phyloP scores from a whole-genome alignment of 2,888 invertebrate species.

The Ommatoiulus sabulosus region DNA sequence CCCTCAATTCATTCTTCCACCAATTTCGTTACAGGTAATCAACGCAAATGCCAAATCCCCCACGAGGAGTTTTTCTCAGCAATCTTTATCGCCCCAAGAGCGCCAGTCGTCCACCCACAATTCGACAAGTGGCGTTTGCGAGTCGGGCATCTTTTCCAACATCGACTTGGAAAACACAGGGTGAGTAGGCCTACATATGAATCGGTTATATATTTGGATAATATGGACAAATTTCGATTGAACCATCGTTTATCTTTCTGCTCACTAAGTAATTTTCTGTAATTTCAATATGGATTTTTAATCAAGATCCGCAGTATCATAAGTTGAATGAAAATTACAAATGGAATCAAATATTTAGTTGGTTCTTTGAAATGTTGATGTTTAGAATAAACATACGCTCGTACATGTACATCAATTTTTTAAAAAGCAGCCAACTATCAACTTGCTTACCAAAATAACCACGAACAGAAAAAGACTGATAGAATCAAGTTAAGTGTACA shows the following conservation, averaged over 20 bases:
- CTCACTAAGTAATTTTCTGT: no score
- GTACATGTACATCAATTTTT: no score
- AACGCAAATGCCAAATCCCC: background rate
- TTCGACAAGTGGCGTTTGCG: slow-evolving; percentile 45
- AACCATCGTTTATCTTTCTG: background rate
- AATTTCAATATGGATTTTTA: no score
- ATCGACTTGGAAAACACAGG: slow-evolving; percentile 58
- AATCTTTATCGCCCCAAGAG: slow-evolving; percentile 27
- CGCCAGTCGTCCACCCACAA: slow-evolving; percentile 43
- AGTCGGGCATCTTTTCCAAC: slow-evolving; percentile 58
- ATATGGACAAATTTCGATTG: background rate
- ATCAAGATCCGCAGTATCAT: no score
- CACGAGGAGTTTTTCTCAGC: slow-evolving; percentile 46
- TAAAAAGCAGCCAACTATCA: no score
- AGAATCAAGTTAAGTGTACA: no score
- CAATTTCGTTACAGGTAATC: background rate
- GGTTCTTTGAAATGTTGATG: no score
- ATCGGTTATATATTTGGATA: background rate
- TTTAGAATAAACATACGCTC: no score
- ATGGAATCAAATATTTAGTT: no score
- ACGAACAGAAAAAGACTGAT: no score
- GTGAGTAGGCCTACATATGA: slow-evolving; percentile 48
- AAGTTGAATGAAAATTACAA: no score
- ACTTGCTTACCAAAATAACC: no score
- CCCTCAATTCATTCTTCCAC: background rate